These are phyloP conservation scores for Epizoanthus scotinus DNA, from an alignment of 92 coral and sea anemone genomes.

Conservation along the genomic window DNA sequence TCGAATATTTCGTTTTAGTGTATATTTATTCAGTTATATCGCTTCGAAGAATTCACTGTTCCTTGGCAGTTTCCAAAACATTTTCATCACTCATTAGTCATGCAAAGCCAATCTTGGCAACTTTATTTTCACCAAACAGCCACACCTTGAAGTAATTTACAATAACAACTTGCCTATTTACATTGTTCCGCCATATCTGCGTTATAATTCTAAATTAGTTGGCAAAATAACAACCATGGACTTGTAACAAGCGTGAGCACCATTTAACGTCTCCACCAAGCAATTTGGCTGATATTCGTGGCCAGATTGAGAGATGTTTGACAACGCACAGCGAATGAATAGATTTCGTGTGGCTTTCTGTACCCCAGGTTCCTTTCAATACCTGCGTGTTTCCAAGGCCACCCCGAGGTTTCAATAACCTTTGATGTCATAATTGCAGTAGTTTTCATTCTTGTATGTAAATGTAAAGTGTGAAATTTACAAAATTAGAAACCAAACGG, in stretches of 20 bases:
- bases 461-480: no score
- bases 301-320: neutral
- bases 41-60: neutral
- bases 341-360: constrained; percentile 1
- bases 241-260: neutral
- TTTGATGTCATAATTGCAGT: no score
- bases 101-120: constrained; percentile 11
- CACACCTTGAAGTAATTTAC: constrained; percentile 16
- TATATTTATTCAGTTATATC: neutral
- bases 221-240: neutral
- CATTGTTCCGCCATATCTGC: neutral
- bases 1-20: neutral
- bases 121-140: constrained; percentile 12
- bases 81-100: neutral
- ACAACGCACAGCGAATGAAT: neutral
- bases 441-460: no score
- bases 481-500: no score
- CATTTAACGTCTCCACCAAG: neutral
- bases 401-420: constrained; percentile 1
- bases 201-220: neutral
- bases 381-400: neutral
- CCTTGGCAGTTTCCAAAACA: neutral
- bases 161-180: neutral
- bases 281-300: neutral
- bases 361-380: constrained; percentile 12